Percentiles rank a stretch among this genome's conserved stretches.
Conservation (phyloP, 1,140 invertebrate species). For the Maconellicoccus hirsutus region DNA sequence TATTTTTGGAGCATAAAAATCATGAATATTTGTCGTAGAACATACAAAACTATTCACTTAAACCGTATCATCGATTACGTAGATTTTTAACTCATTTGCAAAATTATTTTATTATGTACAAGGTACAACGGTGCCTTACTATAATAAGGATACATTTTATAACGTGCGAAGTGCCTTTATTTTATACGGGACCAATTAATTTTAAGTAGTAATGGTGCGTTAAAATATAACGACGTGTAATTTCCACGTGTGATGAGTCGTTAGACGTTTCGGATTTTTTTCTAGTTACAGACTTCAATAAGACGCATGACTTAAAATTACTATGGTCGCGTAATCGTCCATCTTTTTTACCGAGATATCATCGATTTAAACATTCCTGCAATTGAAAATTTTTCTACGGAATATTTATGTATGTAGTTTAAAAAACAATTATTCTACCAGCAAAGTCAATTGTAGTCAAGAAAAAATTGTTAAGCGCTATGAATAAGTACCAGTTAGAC, state of each 20-base stretch:
- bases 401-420: neutral
- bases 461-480: neutral
- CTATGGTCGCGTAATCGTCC: neutral
- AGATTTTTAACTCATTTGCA: neutral
- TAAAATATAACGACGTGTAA: too few species aligned
- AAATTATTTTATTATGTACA: neutral
- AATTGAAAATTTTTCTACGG: neutral
- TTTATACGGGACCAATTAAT: slow-evolving; percentile 12
- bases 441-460: slow-evolving; percentile 10
- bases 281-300: too few species aligned
- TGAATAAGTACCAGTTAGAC: slow-evolving; percentile 6
- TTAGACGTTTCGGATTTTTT: too few species aligned
- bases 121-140: slow-evolving; percentile 6
- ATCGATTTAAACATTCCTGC: slow-evolving; percentile 7
- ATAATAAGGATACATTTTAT: neutral
- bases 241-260: too few species aligned
- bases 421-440: slow-evolving; percentile 1
- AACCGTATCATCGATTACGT: neutral
- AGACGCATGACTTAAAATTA: neutral
- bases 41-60: neutral
- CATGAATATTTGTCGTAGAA: too few species aligned
- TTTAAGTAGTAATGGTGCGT: too few species aligned
- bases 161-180: neutral
- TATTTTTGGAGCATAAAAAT: too few species aligned
- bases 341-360: neutral